phyloP scores from a whole-genome alignment of 2,113 vertebrate species.

The Paramisgurnus dabryanus region DNA sequence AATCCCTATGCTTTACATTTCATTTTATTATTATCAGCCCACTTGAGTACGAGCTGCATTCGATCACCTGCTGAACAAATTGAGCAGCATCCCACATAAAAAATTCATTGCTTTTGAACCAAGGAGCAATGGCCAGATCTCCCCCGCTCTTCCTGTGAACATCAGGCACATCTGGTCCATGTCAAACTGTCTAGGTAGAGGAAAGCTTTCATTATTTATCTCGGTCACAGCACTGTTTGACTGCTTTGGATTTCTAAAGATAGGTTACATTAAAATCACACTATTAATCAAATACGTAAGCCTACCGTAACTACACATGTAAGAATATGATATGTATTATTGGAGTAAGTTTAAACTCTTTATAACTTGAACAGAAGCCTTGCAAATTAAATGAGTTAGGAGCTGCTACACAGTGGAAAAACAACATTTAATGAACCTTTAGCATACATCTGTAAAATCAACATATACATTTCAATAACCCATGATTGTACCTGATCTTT shows the following conservation, averaged over 20 bases:
- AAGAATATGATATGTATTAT: conserved; percentile 66
- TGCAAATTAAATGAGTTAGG: conserved; percentile 50
- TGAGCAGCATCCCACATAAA: conserved; percentile 58
- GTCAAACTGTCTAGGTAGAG: conserved; percentile 64
- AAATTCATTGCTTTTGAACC: conserved; percentile 64
- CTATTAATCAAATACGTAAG: conserved; percentile 65
- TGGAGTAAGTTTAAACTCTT: conserved; percentile 55
- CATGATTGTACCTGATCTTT: no score
- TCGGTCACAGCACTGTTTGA: conserved; percentile 43
- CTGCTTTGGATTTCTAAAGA: conserved; percentile 47
- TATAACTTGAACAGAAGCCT: conserved; percentile 40
- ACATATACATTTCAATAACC: no score
- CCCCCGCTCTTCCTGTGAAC: conserved; percentile 45
- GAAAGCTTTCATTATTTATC: conserved; percentile 65
- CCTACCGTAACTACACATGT: conserved; percentile 43
- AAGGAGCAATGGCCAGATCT: conserved; percentile 58
- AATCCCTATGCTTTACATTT: conserved; percentile 48
- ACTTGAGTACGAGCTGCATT: conserved; percentile 48
- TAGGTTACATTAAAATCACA: conserved; percentile 62
- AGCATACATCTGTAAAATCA: no score
- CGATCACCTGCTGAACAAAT: conserved; percentile 61
- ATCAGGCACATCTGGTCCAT: conserved; percentile 71
- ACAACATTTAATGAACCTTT: background rate
- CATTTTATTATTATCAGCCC: conserved; percentile 48
- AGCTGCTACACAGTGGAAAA: conserved; percentile 58